These are phyloP conservation scores for Parnassius apollo DNA, from an alignment of 2,888 invertebrate species.

Conservation along the genomic window DNA sequence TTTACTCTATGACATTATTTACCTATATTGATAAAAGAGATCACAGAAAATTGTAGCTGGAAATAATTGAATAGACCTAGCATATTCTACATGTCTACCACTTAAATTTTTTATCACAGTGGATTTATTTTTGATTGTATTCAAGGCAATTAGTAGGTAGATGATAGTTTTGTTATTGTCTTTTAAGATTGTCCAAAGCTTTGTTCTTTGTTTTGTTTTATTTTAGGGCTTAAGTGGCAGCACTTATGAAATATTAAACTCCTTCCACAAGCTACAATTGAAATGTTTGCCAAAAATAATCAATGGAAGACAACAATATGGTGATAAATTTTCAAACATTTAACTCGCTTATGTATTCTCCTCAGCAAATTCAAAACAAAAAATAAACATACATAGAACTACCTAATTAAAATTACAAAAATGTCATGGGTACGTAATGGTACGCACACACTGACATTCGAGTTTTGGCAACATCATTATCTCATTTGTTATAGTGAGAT, in stretches of 20 bases:
- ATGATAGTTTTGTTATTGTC: conserved; percentile 66
- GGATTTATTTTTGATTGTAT: conserved; percentile 59
- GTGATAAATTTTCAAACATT: conserved; percentile 46
- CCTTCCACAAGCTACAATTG: conserved; percentile 71
- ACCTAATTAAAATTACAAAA: conserved; percentile 73
- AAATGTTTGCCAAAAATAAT: conserved; percentile 68
- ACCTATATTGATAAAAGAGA: conserved; percentile 80
- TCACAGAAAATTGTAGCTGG: conserved; percentile 83
- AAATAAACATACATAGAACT: conserved; percentile 58
- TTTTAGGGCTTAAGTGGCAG: conserved; percentile 51
- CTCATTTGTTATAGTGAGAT: conserved; percentile 48
- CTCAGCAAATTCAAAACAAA: conserved; percentile 58
- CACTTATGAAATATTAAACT: conserved; percentile 43
- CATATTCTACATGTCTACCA: conserved; percentile 73
- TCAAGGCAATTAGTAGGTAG: conserved; percentile 65
- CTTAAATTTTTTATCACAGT: conserved; percentile 76
- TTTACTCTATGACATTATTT: conserved; percentile 71
- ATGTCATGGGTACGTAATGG: conserved; percentile 65
- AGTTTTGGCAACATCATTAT: conserved; percentile 58
- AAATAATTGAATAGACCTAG: conserved; percentile 78
- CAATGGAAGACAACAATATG: conserved; percentile 70
- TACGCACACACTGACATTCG: conserved; percentile 45
- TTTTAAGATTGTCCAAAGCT: conserved; percentile 37
- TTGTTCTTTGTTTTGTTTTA: conserved; percentile 7
- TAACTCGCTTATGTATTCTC: conserved; percentile 52